Evolutionary conservation across 2,888 invertebrate genomes (phyloP), one percentile per base, ranked within the genome.

Genomic region (Thereva unica): DNA sequence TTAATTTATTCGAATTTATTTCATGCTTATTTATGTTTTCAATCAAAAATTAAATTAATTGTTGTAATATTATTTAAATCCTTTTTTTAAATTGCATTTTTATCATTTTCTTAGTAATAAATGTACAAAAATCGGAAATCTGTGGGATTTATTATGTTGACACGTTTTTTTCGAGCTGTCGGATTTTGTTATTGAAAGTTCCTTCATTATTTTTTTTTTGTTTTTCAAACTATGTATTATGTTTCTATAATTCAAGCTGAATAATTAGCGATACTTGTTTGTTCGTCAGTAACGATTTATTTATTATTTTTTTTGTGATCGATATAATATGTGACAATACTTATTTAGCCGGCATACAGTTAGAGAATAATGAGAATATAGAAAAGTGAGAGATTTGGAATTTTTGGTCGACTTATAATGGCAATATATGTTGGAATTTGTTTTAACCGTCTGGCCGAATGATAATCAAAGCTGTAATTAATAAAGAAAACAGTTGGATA

Each of bases 61-160:
- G 23, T 23, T 23, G 23, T 23, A 23, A 23, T 23, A 23, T 23
- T 23, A 23, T 23, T 23, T 23, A 23, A 23, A 23, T 23, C 23
- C 23, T 23, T 34, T 52, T 45, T 40, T 54, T 56, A 41, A 50
- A 40, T 64, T 64, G 37, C 53, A 44, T 38, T 53, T 64, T 50
- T 44, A 23, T 23, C 23, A 23, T 38, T 53, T 53, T 44, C 53
- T 53, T 64, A 52, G 64, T 64, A 64, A 64, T 64, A 64, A 64
- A 64, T 64, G 64, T 64, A 64, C 64, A 64, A 64, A 64, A 64
- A 53, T 64, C 45, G 52, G 53, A 64, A 64, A 64, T 64, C 64
- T 64, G 64, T 64, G 52, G 64, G 53, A 47, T 61, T 50, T 61
- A 10, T 45, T 47, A 61, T 61, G 50, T 61, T 61, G 61, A 61